These are phyloP conservation scores for Scelioninae gen. 1 DNA, from an alignment of 2,888 invertebrate species.

Conservation along the genomic window DNA sequence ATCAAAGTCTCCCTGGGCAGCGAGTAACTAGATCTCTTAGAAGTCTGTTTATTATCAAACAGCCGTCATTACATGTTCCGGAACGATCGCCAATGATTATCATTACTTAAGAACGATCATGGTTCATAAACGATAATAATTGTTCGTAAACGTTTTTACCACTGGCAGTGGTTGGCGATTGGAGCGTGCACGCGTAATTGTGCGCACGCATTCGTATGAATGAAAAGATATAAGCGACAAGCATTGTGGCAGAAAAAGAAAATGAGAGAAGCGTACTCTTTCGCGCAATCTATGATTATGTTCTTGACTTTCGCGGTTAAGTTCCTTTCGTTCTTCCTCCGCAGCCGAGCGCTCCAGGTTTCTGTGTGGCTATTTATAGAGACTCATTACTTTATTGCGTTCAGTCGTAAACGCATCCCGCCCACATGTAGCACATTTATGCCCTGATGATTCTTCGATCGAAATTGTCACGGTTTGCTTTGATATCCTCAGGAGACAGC, in stretches of 20 bases:
- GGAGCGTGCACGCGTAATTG: conserved; percentile 19
- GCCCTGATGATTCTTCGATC: conserved; percentile 49
- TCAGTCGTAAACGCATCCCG: conserved; percentile 76
- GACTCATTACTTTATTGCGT: conserved; percentile 81
- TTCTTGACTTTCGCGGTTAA: conserved; percentile 81
- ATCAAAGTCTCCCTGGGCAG: not conserved
- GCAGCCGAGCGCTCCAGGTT: conserved; percentile 53
- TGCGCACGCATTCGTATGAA: conserved; percentile 46
- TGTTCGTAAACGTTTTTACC: conserved; percentile 43
- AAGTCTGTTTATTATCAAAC: conserved; percentile 33
- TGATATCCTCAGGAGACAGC: conserved; percentile 23
- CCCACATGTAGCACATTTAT: conserved; percentile 72
- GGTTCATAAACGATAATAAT: conserved; percentile 50
- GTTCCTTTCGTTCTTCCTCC: conserved; percentile 72
- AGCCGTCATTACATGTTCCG: conserved; percentile 27
- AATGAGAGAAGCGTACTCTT: conserved; percentile 31
- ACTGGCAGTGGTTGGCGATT: conserved; percentile 11
- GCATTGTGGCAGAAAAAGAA: conserved; percentile 34
- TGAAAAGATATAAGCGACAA: conserved; percentile 61
- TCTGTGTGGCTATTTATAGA: conserved; percentile 79
- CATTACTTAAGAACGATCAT: conserved; percentile 37
- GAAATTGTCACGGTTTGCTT: conserved; percentile 61
- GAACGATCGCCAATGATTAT: conserved; percentile 37
- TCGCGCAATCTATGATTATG: conserved; percentile 80
- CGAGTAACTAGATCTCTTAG: conserved; percentile 7